Base-by-base conservation (phyloP, 2,797 vertebrate species). In the Melanogrammus aeglefinus region DNA sequence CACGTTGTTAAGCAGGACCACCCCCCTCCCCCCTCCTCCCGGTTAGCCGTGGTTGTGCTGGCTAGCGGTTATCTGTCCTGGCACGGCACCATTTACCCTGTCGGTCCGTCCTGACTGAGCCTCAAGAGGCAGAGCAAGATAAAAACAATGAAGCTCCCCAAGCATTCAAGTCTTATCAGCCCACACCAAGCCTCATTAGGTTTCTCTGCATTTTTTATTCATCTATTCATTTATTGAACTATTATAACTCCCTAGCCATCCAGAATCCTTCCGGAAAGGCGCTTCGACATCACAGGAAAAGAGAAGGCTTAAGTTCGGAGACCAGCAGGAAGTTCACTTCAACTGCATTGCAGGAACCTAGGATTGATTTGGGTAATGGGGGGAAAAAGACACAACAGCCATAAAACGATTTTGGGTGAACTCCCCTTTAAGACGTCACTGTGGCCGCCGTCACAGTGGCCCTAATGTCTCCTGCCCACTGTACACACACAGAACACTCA, bases 41-140 rank as follows among this genome's bases (percentile, higher is more conserved):
- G 5, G 47, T 71, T 75, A 69, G 81, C 74, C 74, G 81, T 75
- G 44, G 72, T n/a, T 79, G 77, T 73, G 86, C 82, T 72, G 76
- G 89, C 88, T 90, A 90, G 82, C 85, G 70, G 75, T 74, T 82
- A 74, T 75, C 75, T 81, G 84, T 89, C 82, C 84, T 76, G 84
- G 27, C 24, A 14, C 70, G 72, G 86, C 85, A 90, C 89, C 84
- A 73, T 41, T 76, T 87, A 8, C 78, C 84, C n/a, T 27, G 18
- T 74, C 31, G 10, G 73, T 47, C 76, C n/a, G 18, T 74, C 31
- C 74, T 18, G 74, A 66, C n/a, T 6, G 29, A 72, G 36, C 80
- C 77, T 79, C 39, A 71, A 35, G 66, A 39, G 74, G 47, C 73
- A 0, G 75, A 83, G 79, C 1, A 27, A 71, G 78, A 33, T 31